Evolutionary conservation across 2,113 vertebrate genomes (phyloP).

Genomic region (Maccullochella peelii): DNA sequence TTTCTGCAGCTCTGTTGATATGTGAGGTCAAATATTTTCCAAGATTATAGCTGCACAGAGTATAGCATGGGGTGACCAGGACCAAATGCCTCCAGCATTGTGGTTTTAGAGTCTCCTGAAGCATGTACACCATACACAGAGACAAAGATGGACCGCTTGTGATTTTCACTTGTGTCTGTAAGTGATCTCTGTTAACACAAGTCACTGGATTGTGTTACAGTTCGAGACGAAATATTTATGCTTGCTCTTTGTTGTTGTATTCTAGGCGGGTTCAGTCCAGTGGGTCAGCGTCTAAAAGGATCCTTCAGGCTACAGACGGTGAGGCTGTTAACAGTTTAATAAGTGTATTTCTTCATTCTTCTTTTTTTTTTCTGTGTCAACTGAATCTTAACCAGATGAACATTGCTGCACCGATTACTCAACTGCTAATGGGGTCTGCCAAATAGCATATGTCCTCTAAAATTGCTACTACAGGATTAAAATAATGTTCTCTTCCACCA

Average conservation of each 20-base stretch:
- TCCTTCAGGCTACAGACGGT: constrained; percentile 87
- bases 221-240: not conserved
- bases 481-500: constrained; percentile 37
- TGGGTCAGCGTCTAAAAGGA: constrained; percentile 84
- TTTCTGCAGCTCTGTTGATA: not conserved
- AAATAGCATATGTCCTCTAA: not conserved
- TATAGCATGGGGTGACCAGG: not conserved
- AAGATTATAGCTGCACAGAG: constrained; percentile 26
- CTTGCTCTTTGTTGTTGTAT: not conserved
- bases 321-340: constrained; percentile 62
- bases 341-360: not conserved
- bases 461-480: not conserved
- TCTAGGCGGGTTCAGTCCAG: constrained; percentile 88
- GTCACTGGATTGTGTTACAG: not conserved
- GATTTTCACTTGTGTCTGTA: constrained; percentile 49
- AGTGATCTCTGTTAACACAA: not conserved
- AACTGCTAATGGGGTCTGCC: not conserved
- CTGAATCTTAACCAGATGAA: not conserved
- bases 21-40: constrained; percentile 36
- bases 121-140: constrained; percentile 48
- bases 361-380: not conserved
- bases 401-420: not conserved
- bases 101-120: constrained; percentile 3
- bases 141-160: constrained; percentile 45
- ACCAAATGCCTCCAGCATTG: not conserved